A percentile compares a stretch with the other conserved stretches of the same genome.
Conservation (phyloP, 2,888 invertebrate genomes). For the Byasa hedistus region DNA sequence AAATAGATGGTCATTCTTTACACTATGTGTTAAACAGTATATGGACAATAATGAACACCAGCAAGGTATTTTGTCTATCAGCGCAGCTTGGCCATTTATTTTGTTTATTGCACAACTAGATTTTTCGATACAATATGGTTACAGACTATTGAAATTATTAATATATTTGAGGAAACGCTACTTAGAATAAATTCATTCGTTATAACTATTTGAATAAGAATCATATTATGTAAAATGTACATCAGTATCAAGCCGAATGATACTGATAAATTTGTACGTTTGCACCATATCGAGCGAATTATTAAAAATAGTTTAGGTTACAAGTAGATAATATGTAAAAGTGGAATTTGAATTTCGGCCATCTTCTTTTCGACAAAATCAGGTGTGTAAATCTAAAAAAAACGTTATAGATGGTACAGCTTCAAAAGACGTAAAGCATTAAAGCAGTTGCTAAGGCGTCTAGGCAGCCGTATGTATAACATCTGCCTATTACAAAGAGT, state of each 20-base stretch:
- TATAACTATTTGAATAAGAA: background rate
- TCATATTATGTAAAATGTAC: background rate
- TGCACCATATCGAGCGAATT: background rate
- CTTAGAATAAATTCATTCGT: background rate
- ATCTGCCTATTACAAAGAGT: slow-evolving; percentile 63
- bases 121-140: background rate
- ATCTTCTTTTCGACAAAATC: slow-evolving; percentile 14
- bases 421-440: slow-evolving; percentile 22
- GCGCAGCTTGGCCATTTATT: no score
- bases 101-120: no score
- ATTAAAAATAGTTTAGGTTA: slow-evolving; percentile 2
- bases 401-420: slow-evolving; percentile 17
- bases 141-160: background rate
- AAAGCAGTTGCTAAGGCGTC: slow-evolving; percentile 54
- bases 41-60: no score
- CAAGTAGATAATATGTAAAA: slow-evolving; percentile 9
- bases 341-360: slow-evolving; percentile 21
- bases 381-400: slow-evolving; percentile 28
- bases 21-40: no score
- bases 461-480: slow-evolving; percentile 54
- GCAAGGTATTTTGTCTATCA: no score
- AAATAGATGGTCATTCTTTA: no score
- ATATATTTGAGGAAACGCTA: background rate
- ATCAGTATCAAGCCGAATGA: background rate
- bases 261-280: slow-evolving; percentile 2